Percentiles rank a stretch among this genome's conserved stretches.
These are phyloP conservation scores for Solenopsis invicta DNA, from an alignment of 1,140 invertebrate genomes.

Conservation along the genomic window DNA sequence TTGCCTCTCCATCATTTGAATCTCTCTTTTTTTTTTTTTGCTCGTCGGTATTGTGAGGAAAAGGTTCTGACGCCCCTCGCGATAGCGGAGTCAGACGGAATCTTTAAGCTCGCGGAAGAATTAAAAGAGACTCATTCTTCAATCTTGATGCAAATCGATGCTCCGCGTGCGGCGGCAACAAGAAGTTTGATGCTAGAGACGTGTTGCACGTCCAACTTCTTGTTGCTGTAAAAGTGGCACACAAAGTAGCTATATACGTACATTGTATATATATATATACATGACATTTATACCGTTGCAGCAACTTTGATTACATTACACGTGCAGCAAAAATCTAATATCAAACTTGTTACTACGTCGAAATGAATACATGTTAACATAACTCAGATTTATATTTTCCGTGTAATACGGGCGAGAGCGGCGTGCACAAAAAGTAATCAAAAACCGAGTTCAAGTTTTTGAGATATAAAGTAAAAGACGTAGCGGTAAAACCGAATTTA, in stretches of 20 bases:
- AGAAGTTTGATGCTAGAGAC: conserved; percentile 42
- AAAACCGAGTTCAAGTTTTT: conserved; percentile 2
- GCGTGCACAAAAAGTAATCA: background rate
- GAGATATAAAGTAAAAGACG: background rate
- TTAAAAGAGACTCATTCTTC: conserved; percentile 12
- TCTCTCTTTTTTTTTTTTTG: conserved; percentile 22
- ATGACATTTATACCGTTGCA: conserved; percentile 25
- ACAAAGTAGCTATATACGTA: background rate
- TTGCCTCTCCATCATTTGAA: background rate
- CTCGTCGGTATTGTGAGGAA: background rate
- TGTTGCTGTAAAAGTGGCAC: conserved; percentile 23
- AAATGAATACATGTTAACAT: conserved; percentile 24
- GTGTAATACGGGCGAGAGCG: background rate
- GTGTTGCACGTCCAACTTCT: conserved; percentile 32
- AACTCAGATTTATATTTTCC: background rate
- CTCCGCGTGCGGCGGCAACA: background rate
- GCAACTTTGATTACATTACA: conserved; percentile 50
- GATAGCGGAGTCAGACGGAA: conserved; percentile 7
- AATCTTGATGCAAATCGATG: conserved; percentile 46
- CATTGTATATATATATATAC: background rate
- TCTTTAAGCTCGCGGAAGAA: conserved; percentile 4
- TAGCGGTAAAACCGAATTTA: background rate
- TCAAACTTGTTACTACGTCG: conserved; percentile 32
- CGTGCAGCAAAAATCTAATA: conserved; percentile 50
- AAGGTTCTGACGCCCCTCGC: background rate